Base-by-base conservation (phyloP, 2,888 invertebrate species). In the Oeneis ivallda region DNA sequence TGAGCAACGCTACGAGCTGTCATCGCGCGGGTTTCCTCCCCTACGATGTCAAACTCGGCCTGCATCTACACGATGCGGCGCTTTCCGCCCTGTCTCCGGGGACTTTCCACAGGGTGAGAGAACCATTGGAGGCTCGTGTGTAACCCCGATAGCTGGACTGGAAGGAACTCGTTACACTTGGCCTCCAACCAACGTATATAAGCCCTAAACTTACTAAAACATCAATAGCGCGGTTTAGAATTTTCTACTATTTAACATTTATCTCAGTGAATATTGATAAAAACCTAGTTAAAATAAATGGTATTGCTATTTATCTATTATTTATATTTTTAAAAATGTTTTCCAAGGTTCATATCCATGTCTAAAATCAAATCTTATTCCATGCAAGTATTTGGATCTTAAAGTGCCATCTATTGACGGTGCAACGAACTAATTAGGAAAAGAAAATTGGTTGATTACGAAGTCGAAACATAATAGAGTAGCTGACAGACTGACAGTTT, bases 51-150 rank as follows among this genome's bases (percentile, higher is more conserved):
- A 68, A n/a, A 71, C 74, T 81, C 82, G 79, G 85, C 85, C 82
- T 75, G 45, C 82, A 86, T 82, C 82, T 53, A 76, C 74, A 91
- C 70, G 78, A 82, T 85, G 83, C 72, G 89, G 72, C 87, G 89
- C 89, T 92, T 85, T 92, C 92, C 88, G 85, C 79, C 92, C 76
- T 83, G 68, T 81, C 87, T 92, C 92, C 92, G 92, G 92, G 92
- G 92, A 92, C 92, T 92, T 92, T 92, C 92, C 92, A 87, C 92
- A 87, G 89, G 91, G 88, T 86, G 68, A 2, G 1, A 65, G 79
- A 88, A 78, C 73, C 83, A 91, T 76, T 34, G 3, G 72, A 76
- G 82, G 78, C 79, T 87, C 75, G 92, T 69, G 19, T 66, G 92
- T 92, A 71, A 87, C 89, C 92, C 91, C 88, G 92, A 84, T 58